These are phyloP conservation scores for Lagorchestes hirsutus DNA, from an alignment of 2,797 vertebrate species.

Conservation along the genomic window DNA sequence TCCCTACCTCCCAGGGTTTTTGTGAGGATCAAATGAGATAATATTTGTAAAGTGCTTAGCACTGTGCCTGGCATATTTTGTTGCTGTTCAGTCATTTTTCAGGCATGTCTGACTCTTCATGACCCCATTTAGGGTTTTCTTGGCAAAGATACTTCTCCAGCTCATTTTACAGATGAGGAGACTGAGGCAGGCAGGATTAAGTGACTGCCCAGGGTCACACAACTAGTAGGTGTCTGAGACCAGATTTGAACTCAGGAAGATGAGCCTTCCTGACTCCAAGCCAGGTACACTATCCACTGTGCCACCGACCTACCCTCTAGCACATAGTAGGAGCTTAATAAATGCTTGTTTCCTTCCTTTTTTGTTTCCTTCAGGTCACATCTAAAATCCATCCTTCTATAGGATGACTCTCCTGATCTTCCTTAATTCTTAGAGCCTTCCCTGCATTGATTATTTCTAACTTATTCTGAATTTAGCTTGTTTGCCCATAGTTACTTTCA, in stretches of 20 bases:
- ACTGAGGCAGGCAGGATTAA: background rate
- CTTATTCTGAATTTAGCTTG: background rate
- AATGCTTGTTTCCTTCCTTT: background rate
- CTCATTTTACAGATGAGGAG: conserved; percentile 3
- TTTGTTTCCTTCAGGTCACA: background rate
- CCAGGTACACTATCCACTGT: background rate
- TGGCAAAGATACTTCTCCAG: background rate
- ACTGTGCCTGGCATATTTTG: background rate
- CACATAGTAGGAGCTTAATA: background rate
- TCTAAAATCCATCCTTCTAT: background rate
- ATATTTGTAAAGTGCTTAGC: background rate
- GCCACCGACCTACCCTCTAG: too few relatives aligned
- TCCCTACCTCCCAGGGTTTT: background rate
- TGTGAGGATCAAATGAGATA: background rate
- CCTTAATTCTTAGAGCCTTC: background rate
- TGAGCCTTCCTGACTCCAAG: background rate
- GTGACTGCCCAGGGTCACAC: background rate
- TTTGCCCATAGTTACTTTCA: background rate
- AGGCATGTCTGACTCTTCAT: conserved; percentile 6
- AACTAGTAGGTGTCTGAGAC: background rate
- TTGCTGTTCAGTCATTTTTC: background rate
- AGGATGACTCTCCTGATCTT: background rate
- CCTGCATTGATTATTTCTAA: background rate
- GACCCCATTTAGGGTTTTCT: background rate
- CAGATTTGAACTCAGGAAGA: background rate